Evolutionary conservation across 2,888 invertebrate species (phyloP).

Genomic region (Encarsia formosa): DNA sequence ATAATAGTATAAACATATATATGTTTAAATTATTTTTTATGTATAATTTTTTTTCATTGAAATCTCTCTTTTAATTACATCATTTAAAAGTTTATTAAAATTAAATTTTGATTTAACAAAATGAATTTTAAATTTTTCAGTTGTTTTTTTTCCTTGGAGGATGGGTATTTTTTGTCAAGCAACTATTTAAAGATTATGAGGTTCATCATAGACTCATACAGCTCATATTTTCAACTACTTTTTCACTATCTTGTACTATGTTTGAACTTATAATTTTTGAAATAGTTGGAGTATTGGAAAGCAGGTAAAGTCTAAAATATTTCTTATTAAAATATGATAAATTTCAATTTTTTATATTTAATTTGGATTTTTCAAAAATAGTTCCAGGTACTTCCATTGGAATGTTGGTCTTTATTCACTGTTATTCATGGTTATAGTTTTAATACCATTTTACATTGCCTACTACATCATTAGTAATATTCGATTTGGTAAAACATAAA

Average conservation of each 20-base stretch:
- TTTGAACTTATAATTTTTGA: constrained; percentile 99
- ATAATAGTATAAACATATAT: not conserved
- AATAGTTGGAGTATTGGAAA: constrained; percentile 88
- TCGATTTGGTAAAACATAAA: constrained; percentile 72
- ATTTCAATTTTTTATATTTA: not conserved
- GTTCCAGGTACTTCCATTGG: constrained; percentile 94
- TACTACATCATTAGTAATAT: constrained; percentile 91
- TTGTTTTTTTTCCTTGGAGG: constrained; percentile 92
- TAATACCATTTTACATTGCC: constrained; percentile 95
- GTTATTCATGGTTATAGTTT: constrained; percentile 88
- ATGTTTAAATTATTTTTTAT: no score
- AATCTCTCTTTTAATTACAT: no score
- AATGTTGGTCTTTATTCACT: constrained; percentile 85
- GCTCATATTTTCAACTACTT: constrained; percentile 91
- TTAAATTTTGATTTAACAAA: not conserved
- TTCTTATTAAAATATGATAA: not conserved
- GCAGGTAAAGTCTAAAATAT: constrained; percentile 61
- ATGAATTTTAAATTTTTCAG: constrained; percentile 56
- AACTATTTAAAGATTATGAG: constrained; percentile 95
- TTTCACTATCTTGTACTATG: constrained; percentile 96
- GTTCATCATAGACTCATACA: constrained; percentile 92
- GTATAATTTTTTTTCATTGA: no score
- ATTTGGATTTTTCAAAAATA: constrained; percentile 48
- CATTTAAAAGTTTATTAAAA: no score
- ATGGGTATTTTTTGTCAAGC: constrained; percentile 97